phyloP scores from a whole-genome alignment of 2,113 vertebrate genomes.

The Ahaetulla prasina region DNA sequence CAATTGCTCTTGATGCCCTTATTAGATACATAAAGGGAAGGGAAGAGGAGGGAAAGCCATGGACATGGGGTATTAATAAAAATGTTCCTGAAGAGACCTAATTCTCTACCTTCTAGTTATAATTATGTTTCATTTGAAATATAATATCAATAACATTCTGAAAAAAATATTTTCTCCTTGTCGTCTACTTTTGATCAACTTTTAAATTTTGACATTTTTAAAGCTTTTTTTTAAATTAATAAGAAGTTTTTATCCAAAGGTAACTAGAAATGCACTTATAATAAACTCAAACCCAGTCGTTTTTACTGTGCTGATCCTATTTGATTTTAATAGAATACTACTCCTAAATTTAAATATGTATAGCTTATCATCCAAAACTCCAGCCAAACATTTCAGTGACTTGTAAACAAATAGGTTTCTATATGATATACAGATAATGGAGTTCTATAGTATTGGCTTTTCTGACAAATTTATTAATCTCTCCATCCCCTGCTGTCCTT shows the following conservation, averaged over 20 bases:
- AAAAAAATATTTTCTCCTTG: neutral
- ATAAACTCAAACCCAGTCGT: neutral
- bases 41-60: neutral
- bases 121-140: neutral
- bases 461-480: slow-evolving; percentile 65
- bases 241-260: slow-evolving; percentile 15
- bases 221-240: neutral
- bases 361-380: slow-evolving; percentile 46
- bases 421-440: slow-evolving; percentile 50
- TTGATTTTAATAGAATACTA: slow-evolving; percentile 4
- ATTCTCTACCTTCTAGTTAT: neutral
- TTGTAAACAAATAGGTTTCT: slow-evolving; percentile 53
- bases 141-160: neutral
- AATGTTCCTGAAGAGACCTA: neutral
- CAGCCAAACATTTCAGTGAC: slow-evolving; percentile 36
- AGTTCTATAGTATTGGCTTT: slow-evolving; percentile 60
- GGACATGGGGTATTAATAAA: neutral
- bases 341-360: slow-evolving; percentile 9
- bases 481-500: slow-evolving; percentile 64
- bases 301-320: rapidly evolving
- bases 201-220: neutral
- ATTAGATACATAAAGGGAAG: neutral
- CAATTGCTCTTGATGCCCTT: neutral
- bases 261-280: neutral
- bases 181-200: neutral